These are phyloP conservation scores for Dicyrtomina minuta DNA, from an alignment of 2,888 invertebrate genomes.

Conservation along the genomic window DNA sequence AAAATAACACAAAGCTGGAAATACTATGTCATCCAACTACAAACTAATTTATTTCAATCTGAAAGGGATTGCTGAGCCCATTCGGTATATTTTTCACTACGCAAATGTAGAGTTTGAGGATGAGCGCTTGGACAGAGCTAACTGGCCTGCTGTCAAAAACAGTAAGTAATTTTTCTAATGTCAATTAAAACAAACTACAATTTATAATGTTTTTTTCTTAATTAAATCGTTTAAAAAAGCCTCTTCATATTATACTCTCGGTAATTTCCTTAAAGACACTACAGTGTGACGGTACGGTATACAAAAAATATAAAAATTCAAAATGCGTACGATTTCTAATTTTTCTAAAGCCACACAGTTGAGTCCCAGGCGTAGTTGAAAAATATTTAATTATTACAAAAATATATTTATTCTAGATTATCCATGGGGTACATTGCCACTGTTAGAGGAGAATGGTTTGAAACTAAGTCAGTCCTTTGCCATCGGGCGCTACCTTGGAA, in stretches of 20 bases:
- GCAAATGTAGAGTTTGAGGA: conserved; percentile 31
- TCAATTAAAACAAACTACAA: neutral
- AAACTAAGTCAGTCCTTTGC: conserved; percentile 52
- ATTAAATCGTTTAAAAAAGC: too few relatives aligned
- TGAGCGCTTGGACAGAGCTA: conserved; percentile 11
- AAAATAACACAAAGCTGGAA: too few relatives aligned
- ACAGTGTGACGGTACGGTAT: too few relatives aligned
- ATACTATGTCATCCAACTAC: conserved; percentile 23
- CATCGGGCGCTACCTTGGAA: conserved; percentile 53
- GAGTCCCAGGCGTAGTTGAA: too few relatives aligned
- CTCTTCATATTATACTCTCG: neutral
- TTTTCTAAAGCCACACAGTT: too few relatives aligned
- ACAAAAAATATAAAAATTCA: too few relatives aligned
- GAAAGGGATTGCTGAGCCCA: conserved; percentile 27
- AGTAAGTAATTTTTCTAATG: conserved; percentile 13
- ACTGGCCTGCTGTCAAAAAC: conserved; percentile 22
- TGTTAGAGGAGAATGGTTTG: conserved; percentile 50
- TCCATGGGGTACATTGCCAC: conserved; percentile 52
- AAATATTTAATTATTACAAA: too few relatives aligned
- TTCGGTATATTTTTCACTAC: conserved; percentile 30
- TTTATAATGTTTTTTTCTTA: too few relatives aligned
- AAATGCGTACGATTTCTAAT: too few relatives aligned
- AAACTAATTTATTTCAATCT: conserved; percentile 32
- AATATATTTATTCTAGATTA: conserved; percentile 46
- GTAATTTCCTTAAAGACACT: too few relatives aligned